Evolutionary conservation across 2,888 invertebrate genomes (phyloP), one percentile per base, ranked within the genome.

Genomic region (Acrocera orbiculus): DNA sequence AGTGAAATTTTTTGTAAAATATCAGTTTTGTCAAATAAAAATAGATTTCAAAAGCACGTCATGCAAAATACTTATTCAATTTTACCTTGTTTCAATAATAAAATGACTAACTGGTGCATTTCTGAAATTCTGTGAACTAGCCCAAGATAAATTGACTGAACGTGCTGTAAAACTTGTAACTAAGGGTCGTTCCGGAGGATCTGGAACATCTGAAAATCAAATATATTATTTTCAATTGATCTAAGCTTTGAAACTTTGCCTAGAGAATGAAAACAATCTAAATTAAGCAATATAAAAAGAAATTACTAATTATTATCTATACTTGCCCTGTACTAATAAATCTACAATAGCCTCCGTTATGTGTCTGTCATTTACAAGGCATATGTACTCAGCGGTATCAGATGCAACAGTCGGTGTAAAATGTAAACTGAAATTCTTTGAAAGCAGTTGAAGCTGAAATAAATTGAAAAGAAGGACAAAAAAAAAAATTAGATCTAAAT

Each of bases 81-180:
- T 71, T 73, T 65, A 78, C 76, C 76, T 69, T 45, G 71, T 70
- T 57, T 74, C 70, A 54, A 79, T 73, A 58, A 77, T 66, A 61
- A 78, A 78, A 62, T 76, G 70, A 46, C 67, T 65, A 50, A 79
- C 70, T 41, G 70, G 68, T 50, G 72, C 70, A 64, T 73, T 70
- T 55, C 77, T 72, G 40, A 69, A 66, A 58, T 75, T 69, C 47
- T 69, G 69, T 43, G 76, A 72, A 39, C 73, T 71, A 37, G 76
- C 73, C 79, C 79, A 79, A 34, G 76, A 76, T 48, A 79, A 62
- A 59, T 75, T 75, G 49, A 75, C 76, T 26, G 74, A 70, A 46
- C 76, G 68, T 42, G 77, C 76, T 41, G 76, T 75, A 61, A 76
- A 78, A 56, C 69, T 70, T 60, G 70, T 69, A 54, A 77, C 67